Evolutionary conservation across 1,140 invertebrate species (phyloP), one percentile per base, ranked within the genome.

Genomic region (Drosophila virilis): DNA sequence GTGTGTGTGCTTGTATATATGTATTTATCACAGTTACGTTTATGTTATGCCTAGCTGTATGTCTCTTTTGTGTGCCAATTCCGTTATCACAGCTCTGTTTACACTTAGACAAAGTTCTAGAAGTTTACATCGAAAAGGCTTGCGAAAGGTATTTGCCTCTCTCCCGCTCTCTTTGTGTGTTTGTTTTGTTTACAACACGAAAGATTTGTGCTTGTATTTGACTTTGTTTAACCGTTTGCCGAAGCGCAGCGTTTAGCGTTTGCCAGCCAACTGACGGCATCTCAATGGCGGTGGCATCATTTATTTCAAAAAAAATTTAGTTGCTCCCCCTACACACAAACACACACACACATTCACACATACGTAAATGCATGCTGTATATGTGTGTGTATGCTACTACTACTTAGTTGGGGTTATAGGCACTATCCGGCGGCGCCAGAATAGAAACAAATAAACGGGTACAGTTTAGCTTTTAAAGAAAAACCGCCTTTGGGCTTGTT

Each of bases 21-120:
- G 61, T 35, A 32, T 52, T 38, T 76, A 88, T 88, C 83, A 88
- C 83, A 88, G 84, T 83, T 80, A 70, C 35, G 72, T 77, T 74
- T 50, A 50, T 46, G 54, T 58, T 46, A 58, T 64, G 60, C 46
- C 62, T 79, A 35, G 45, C n/a, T 42, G 22, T 28, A 28, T 32
- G 12, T 57, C 42, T 58, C 59, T 76, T 67, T 72, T 80, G 64
- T 80, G 64, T 69, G 58, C 67, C 61, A 60, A 69, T 66, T 74
- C 72, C 54, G 70, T 69, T 89, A 89, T 89, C 84, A 89, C 84
- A 89, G 81, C 74, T 81, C 38, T 59, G 78, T 90, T 89, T 65
- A 45, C 57, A 64, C 60, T 72, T 70, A 51, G 32, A 78, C 58
- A 38, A 62, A 33, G 59, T 52, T 74, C 59, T 84, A 67, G 28